A percentile compares a stretch with the other conserved stretches of the same genome.
Evolutionary conservation across 2,113 vertebrate genomes (phyloP).

Genomic region (Notechis scutatus): DNA sequence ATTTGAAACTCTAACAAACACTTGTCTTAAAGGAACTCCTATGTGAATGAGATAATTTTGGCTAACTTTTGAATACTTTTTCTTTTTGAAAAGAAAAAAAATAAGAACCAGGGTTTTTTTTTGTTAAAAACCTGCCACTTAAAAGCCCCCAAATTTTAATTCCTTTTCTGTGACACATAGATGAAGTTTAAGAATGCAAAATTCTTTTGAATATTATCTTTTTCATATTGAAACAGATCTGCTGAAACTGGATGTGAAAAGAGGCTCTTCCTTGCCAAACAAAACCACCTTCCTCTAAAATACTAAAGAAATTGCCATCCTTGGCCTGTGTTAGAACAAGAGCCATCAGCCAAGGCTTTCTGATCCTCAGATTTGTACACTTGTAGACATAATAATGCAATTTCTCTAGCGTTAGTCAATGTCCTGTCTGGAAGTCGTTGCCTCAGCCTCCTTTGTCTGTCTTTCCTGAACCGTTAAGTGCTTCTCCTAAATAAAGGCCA

Average conservation of each 20-base stretch:
- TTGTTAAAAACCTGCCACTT: slow-evolving; percentile 62
- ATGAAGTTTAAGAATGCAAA: slow-evolving; percentile 52
- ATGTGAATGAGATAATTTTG: slow-evolving; percentile 1
- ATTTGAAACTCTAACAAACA: not conserved
- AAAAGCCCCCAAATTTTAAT: slow-evolving; percentile 65
- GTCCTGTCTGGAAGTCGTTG: slow-evolving; percentile 72
- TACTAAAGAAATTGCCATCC: slow-evolving; percentile 60
- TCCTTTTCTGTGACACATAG: slow-evolving; percentile 63
- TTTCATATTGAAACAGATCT: slow-evolving; percentile 65
- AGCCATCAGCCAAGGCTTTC: slow-evolving; percentile 66
- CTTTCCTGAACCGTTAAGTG: slow-evolving; percentile 73
- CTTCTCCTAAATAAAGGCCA: slow-evolving; percentile 73
- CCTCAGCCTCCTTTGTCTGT: slow-evolving; percentile 72
- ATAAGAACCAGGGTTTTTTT: slow-evolving; percentile 45
- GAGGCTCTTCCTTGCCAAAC: slow-evolving; percentile 46
- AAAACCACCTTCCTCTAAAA: slow-evolving; percentile 43
- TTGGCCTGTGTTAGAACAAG: slow-evolving; percentile 58
- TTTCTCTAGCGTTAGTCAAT: slow-evolving; percentile 72
- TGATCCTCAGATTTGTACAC: slow-evolving; percentile 73
- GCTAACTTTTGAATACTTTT: slow-evolving; percentile 20
- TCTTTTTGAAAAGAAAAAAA: slow-evolving; percentile 15
- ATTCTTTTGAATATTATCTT: slow-evolving; percentile 68
- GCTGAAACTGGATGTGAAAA: slow-evolving; percentile 55
- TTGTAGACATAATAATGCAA: slow-evolving; percentile 72
- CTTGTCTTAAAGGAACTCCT: not conserved